Base-by-base conservation (phyloP, 1,140 invertebrate species). In the Polypedilum pembai region DNA sequence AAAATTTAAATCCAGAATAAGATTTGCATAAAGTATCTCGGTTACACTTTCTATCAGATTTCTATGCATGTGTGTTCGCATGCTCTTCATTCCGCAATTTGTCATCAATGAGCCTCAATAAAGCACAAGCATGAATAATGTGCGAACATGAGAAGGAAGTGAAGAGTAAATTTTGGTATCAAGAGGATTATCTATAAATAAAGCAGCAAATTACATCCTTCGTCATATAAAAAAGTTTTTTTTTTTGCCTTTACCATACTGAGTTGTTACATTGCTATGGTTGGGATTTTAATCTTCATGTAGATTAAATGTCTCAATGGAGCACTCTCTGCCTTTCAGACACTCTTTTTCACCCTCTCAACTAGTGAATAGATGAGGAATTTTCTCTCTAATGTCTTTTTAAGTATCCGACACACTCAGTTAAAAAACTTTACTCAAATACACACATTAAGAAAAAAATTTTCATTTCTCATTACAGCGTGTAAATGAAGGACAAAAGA, bases 401-500 rank as follows among this genome's bases (percentile, higher is more conserved):
- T 56, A 56, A 56, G 45, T 56, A n/a, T 12, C 10, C 12, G 12
- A 56, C 10, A 56, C 45, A 56, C 0, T n/a, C 12, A 56, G n/a
- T n/a, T n/a, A 56, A 56, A n/a, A 56, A 56, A 56, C 45, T 33
- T 56, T 15, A 15, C 45, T 56, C n/a, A 56, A 10, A 15, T n/a
- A n/a, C 3, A 15, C 45, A 56, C 3, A n/a, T 10, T 56, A 56
- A 12, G 12, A 56, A n/a, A 56, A 12, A 56, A 15, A 56, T 33
- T 33, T 45, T 45, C 45, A 15, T 56, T 56, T 56, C 45, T 56
- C 45, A 69, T 69, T 69, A 20, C 65, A 69, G 17, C 17, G 65
- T 20, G 65, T 69, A 69, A 69, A 69, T 69, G 65, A 69, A 21
- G 65, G 20, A 69, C 65, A 69, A 18, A 21, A 69, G 45, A 56